Evolutionary conservation across 2,888 invertebrate species (phyloP).

Genomic region (Tridacna crocea): DNA sequence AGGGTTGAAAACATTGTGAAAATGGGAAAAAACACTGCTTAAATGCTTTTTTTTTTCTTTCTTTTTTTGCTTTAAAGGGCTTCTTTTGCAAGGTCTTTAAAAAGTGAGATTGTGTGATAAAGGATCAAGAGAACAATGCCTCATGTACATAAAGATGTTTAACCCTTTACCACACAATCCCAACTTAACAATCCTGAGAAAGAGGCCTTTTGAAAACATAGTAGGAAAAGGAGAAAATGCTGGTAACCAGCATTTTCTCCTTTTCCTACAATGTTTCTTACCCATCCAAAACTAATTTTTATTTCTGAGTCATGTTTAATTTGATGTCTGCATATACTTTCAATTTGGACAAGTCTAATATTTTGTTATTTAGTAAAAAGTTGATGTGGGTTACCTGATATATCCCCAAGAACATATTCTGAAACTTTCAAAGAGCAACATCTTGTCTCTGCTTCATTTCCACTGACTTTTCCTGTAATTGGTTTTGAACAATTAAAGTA

Average conservation of each 20-base stretch:
- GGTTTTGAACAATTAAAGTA: not conserved
- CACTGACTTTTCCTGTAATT: constrained; percentile 37
- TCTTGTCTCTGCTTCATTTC: constrained; percentile 17
- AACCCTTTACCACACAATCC: no score
- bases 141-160: no score
- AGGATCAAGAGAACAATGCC: no score
- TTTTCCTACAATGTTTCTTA: not conserved
- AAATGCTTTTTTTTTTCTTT: no score
- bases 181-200: no score
- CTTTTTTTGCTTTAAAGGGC: no score
- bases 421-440: constrained; percentile 3
- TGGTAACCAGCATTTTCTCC: not conserved
- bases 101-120: no score
- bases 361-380: not conserved
- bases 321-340: not conserved
- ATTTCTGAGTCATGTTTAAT: not conserved
- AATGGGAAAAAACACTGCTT: no score
- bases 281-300: no score
- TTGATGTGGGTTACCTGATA: not conserved
- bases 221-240: not conserved
- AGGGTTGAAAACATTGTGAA: no score
- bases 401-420: constrained; percentile 1
- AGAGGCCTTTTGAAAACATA: no score
- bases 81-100: no score
- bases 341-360: not conserved